Base-by-base conservation (phyloP, 92 coral and sea anemone genomes). In the Epizoanthus stellaris region DNA sequence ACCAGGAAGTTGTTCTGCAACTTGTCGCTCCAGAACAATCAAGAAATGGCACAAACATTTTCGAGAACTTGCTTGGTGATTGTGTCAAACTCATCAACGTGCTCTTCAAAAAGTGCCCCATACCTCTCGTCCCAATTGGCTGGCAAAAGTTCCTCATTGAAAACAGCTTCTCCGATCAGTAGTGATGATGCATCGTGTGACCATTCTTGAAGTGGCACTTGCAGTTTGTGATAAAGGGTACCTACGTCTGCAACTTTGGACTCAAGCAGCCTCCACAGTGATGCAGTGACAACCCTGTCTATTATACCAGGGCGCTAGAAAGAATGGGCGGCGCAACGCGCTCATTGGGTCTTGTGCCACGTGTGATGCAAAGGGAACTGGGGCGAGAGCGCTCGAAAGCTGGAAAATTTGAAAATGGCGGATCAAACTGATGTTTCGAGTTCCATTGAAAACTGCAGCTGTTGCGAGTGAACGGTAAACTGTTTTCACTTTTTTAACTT, bases 211-310 rank as follows among this genome's bases (percentile, higher is more conserved):
- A 70, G 75, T 0, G 75, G 5, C 75, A 40, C 75, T 70, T 70
- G 75, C 75, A 70, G 75, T 42, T 70, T 70, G 56, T 8, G 23
- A 70, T 70, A 36, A 14, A 1, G 75, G 75, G 56, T 70, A 70
- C 75, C 75, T 23, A 40, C 13, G 19, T 68, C 47, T 7, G 47
- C 47, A 43, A 43, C 4, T 4, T 43, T 43, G 47, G 57, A 70
- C 15, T 70, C 75, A 52, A 70, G 75, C 56, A 70, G 75, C 25
- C 75, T 70, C 75, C 75, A 70, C 75, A 70, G 49, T 53, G 21
- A 54, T 42, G 75, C 75, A 70, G 75, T 70, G 75, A 70, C 54
- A 42, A 70, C 54, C 54, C 38, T 70, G 75, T 70, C 75, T 19
- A 70, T 19, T 38, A 70, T 70, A 16, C 75, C 75, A 52, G 38